phyloP scores from a whole-genome alignment of 2,113 vertebrate species.

The Crotalus viridis region DNA sequence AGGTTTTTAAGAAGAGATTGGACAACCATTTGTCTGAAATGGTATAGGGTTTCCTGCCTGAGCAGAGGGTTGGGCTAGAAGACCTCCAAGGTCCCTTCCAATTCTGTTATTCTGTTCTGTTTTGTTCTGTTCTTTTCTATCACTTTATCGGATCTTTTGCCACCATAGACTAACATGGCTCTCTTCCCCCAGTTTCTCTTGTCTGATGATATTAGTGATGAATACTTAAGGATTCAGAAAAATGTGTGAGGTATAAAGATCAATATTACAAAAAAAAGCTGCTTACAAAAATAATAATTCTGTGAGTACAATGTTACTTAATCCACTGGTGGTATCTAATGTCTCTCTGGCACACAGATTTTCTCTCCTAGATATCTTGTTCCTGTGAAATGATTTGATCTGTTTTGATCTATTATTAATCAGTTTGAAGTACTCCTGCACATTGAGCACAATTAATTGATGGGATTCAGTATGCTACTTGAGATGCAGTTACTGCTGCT shows the following conservation, averaged over 20 bases:
- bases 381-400: background rate
- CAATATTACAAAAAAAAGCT: background rate
- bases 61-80: no score
- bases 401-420: constrained; percentile 5
- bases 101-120: no score
- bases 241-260: background rate
- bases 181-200: background rate
- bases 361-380: background rate
- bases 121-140: no score
- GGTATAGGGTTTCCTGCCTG: no score
- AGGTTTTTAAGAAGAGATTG: no score
- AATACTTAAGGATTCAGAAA: background rate
- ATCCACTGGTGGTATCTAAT: background rate
- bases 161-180: background rate
- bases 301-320: background rate
- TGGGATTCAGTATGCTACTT: background rate
- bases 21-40: no score
- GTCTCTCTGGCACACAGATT: background rate
- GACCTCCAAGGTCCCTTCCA: no score
- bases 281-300: background rate
- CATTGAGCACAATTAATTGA: background rate
- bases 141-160: background rate
- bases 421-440: background rate
- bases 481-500: background rate
- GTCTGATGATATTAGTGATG: background rate